A percentile compares a stretch with the other conserved stretches of the same genome.
phyloP scores from a whole-genome alignment of 1,140 invertebrate species.

The Panulirus ornatus region DNA sequence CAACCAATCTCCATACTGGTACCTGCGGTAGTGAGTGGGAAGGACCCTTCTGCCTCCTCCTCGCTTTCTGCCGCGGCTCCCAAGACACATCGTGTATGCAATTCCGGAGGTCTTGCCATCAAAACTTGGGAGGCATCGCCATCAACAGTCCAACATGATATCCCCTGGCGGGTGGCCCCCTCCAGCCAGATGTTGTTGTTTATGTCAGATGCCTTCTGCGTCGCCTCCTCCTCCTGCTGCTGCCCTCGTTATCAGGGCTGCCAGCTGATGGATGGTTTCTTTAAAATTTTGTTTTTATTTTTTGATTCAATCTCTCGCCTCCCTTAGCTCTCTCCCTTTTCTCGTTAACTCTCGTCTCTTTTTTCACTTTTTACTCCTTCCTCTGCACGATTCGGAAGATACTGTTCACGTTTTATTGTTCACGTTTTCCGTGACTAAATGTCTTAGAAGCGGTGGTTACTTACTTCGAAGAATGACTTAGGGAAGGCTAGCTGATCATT shows the following conservation, averaged over 20 bases:
- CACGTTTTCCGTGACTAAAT: too few species aligned
- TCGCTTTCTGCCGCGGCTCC: neutral
- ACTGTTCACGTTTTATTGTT: too few species aligned
- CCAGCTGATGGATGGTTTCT: neutral
- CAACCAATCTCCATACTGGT: conserved; percentile 10
- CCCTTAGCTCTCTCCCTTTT: neutral
- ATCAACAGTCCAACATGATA: neutral
- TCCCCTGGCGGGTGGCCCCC: neutral
- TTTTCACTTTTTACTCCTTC: neutral
- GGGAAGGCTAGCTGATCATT: too few species aligned
- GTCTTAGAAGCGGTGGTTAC: too few species aligned
- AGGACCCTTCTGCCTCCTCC: neutral
- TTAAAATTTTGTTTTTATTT: neutral
- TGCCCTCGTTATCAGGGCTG: neutral
- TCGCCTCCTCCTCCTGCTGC: neutral
- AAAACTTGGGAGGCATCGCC: conserved; percentile 28
- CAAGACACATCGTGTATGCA: conserved; percentile 44
- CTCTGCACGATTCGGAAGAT: too few species aligned
- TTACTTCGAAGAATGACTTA: too few species aligned
- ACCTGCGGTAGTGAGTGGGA: neutral
- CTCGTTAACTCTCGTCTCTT: neutral
- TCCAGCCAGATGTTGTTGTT: neutral
- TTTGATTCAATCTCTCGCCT: too few species aligned
- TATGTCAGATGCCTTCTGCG: neutral
- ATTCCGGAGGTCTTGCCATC: conserved; percentile 31